Conservation (phyloP, 2,113 vertebrate species). For the Myxocyprinus asiaticus region DNA sequence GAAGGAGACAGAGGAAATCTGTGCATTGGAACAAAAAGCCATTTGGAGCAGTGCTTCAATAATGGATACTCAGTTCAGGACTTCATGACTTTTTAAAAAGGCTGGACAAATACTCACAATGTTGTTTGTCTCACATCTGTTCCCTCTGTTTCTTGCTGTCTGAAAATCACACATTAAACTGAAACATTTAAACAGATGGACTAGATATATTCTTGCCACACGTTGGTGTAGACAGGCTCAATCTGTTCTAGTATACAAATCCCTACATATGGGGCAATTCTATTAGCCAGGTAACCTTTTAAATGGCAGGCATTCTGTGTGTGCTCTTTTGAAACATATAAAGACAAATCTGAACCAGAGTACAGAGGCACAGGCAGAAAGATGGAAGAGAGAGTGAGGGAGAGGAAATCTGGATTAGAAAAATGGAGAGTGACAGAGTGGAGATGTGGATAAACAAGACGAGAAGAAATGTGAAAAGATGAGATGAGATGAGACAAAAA, state of each 20-base stretch:
- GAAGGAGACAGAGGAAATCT: constrained; percentile 36
- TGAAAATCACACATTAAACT: constrained; percentile 20
- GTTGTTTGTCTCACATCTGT: constrained; percentile 41
- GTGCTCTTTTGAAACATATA: constrained; percentile 60
- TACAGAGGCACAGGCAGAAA: not conserved
- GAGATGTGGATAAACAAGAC: not conserved
- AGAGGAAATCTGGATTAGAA: not conserved
- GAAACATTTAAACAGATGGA: constrained; percentile 17
- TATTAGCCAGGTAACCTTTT: constrained; percentile 63
- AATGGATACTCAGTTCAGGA: constrained; percentile 40
- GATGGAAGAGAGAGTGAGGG: not conserved
- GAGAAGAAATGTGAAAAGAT: not conserved
- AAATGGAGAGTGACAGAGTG: constrained; percentile 19
- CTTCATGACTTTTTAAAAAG: constrained; percentile 49
- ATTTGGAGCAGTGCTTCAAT: constrained; percentile 39
- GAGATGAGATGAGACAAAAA: not conserved
- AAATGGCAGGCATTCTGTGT: constrained; percentile 49
- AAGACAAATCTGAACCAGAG: constrained; percentile 57
- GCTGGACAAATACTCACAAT: constrained; percentile 32
- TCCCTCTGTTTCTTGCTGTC: not conserved
- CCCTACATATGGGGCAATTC: constrained; percentile 25
- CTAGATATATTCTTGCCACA: constrained; percentile 4
- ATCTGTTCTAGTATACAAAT: constrained; percentile 46
- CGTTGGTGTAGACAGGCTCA: constrained; percentile 25
- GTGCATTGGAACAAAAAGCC: constrained; percentile 3